Conservation (phyloP, 2,888 invertebrate genomes). For the Sarcophaga caerulescens region DNA sequence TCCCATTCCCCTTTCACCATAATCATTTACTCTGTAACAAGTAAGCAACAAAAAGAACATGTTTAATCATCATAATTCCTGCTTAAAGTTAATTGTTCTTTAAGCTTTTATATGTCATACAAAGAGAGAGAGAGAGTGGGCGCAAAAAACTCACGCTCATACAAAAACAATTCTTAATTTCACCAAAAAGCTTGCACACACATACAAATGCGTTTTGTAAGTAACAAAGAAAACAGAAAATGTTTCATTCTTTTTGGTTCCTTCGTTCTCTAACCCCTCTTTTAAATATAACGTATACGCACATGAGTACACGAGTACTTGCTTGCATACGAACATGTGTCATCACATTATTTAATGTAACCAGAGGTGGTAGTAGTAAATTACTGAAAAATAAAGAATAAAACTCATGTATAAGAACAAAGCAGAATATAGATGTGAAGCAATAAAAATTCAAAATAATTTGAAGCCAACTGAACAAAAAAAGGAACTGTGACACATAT, state of each 20-base stretch:
- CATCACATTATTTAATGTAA: no score
- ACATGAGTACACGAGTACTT: not conserved
- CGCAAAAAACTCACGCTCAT: not conserved
- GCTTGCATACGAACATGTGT: no score
- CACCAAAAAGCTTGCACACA: not conserved
- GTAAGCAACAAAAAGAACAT: constrained; percentile 39
- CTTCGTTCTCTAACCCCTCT: no score
- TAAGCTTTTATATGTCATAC: constrained; percentile 35
- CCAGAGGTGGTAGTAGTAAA: no score
- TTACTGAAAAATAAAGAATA: no score
- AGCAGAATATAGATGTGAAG: no score
- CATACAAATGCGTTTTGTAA: not conserved
- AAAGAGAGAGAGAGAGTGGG: not conserved
- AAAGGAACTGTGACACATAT: no score
- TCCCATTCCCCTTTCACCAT: not conserved
- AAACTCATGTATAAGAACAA: no score
- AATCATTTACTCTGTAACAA: not conserved
- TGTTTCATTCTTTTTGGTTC: no score
- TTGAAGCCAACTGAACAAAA: no score
- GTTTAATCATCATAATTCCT: constrained; percentile 48
- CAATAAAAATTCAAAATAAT: no score
- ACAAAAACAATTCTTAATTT: not conserved
- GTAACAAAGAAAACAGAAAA: no score
- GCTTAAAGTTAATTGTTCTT: constrained; percentile 53
- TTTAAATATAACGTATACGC: not conserved